A percentile compares a stretch with the other conserved stretches of the same genome.
Conservation (phyloP, 1,140 invertebrate genomes). For the Aphaenogaster floridana region DNA sequence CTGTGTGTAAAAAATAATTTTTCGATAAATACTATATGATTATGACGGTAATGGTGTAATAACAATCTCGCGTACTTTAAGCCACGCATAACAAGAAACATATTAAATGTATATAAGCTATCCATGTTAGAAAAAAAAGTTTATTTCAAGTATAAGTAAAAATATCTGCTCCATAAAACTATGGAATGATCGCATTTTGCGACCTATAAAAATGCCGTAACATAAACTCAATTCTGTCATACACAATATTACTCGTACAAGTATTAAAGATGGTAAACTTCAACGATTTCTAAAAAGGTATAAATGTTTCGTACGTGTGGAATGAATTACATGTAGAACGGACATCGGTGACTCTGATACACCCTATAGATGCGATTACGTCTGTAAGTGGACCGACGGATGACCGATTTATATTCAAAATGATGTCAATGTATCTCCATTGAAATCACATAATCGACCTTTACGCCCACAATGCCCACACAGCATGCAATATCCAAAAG, state of each 20-base stretch:
- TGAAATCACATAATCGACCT: slow-evolving; percentile 27
- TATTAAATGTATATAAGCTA: not conserved
- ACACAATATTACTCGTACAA: not conserved
- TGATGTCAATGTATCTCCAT: slow-evolving; percentile 25
- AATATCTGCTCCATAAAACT: slow-evolving; percentile 29
- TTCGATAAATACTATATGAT: not conserved
- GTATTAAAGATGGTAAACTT: not conserved
- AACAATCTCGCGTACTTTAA: not conserved
- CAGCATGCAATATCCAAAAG: no score
- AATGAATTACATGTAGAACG: not conserved
- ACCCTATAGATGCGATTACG: not conserved
- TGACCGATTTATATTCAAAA: slow-evolving; percentile 38
- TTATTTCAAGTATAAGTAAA: slow-evolving; percentile 6
- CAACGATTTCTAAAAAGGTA: not conserved
- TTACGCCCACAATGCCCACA: not conserved
- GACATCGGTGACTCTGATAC: not conserved
- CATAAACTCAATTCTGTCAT: not conserved
- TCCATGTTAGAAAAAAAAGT: not conserved
- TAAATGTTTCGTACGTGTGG: not conserved
- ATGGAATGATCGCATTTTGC: not conserved
- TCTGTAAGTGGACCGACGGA: not conserved
- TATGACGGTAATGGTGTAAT: not conserved
- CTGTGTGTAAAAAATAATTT: slow-evolving; percentile 11
- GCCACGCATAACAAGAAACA: not conserved
- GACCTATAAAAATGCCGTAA: not conserved